Base-by-base conservation (phyloP, 1,140 invertebrate genomes). In the Heliconius himera region DNA sequence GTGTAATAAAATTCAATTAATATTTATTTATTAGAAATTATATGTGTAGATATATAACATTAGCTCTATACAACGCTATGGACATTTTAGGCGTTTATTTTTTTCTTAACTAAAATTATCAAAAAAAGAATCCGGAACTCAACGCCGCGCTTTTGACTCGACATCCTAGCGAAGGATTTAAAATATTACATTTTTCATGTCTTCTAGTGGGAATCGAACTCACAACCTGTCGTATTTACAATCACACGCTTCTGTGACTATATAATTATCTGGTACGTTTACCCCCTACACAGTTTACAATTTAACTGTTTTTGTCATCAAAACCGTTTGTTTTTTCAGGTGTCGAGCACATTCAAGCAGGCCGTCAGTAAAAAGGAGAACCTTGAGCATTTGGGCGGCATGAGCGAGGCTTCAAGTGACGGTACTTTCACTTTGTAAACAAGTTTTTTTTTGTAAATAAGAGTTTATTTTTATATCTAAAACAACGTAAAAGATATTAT, bases 331-430 rank as follows among this genome's bases (percentile, higher is more conserved):
- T 73, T 29, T 80, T 89, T 89, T 9, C 85, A 94, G 93, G 91
- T 98, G 18, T 96, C 98, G 8, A 97, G 96, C 82, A 98, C 97
- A 72, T 99, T 99, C 93, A 99, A 99, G 93, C 97, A 98, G 87
- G 97, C 97, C 46, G 98, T 99, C 1, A 98, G 98, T 80, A 98
- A 99, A 93, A 97, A 98, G 89, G 97, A 98, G 91, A 99, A 99
- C 90, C 95, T 99, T 49, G 97, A 99, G 92, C 99, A 98, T 11
- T 95, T 98, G 22, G 98, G 98, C 49, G 99, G 99, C 4, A 99
- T 98, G 95, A 99, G 99, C 11, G 97, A 99, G 88, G 98, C 98
- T 20, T 99, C 98, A 20, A 98, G 98, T 88, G 98, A 98, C 95
- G 98, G 96, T 86, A 89, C 81, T 78, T 33, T 70, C 36, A 49